These are phyloP conservation scores for Diadumene lineata DNA, from an alignment of 92 coral and sea anemone species.

Conservation along the genomic window DNA sequence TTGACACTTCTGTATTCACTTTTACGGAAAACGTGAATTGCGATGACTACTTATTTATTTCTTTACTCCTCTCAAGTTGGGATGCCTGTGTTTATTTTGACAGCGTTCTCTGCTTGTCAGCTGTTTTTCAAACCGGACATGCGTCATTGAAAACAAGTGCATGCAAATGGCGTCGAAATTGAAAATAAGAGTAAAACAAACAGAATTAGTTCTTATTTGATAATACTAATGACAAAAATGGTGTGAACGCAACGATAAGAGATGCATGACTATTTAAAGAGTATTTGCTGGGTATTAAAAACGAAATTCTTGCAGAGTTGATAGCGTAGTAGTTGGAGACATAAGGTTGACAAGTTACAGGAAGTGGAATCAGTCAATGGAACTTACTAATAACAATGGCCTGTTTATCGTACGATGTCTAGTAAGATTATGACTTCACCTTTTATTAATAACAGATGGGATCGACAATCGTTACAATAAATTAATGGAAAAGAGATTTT, in stretches of 20 bases:
- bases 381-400: background rate
- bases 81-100: background rate
- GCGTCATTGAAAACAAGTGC: background rate
- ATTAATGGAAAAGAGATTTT: background rate
- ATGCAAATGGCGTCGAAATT: conserved; percentile 35
- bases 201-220: conserved; percentile 60
- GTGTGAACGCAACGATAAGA: conserved; percentile 54
- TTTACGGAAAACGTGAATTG: too few relatives aligned
- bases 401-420: conserved; percentile 31
- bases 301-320: background rate
- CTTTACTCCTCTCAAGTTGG: background rate
- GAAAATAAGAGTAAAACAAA: conserved; percentile 19
- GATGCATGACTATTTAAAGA: conserved; percentile 5
- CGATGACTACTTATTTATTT: background rate
- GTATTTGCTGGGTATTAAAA: background rate
- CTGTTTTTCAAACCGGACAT: background rate
- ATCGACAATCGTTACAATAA: background rate
- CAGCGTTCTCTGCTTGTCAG: background rate
- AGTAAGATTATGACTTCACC: conserved; percentile 17
- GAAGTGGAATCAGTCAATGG: background rate
- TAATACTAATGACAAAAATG: conserved; percentile 54
- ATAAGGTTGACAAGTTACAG: background rate
- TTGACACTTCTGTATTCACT: too few relatives aligned
- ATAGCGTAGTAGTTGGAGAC: too few relatives aligned
- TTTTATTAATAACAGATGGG: conserved; percentile 10